Evolutionary conservation across 2,797 vertebrate genomes (phyloP), one percentile per base, ranked within the genome.

Genomic region (Macropodus opercularis): DNA sequence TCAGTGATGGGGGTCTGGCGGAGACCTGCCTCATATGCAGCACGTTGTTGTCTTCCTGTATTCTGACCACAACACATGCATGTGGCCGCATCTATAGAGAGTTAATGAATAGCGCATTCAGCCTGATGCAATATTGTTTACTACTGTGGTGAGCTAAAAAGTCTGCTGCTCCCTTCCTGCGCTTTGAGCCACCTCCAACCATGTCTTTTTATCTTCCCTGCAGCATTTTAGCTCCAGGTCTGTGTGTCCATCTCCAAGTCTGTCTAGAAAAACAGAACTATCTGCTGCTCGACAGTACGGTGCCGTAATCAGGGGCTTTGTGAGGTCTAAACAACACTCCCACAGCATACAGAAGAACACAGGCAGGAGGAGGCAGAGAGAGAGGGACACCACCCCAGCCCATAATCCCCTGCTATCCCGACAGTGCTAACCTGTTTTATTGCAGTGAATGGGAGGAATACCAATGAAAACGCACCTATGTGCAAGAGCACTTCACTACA

Each of bases 381-480:
- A 41, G 46, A 42, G 35, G 72, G 23, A 76, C 62, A 67, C 27
- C 65, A 68, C 59, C 73, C 62, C 66, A 44, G 68, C 63, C 42
- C 48, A 46, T 76, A 84, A 88, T 82, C 81, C 77, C 54, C 15
- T 2, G 40, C 70, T 67, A 72, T 85, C 64, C 82, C 70, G 59
- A 79, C 79, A 81, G 69, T n/a, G 0, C 52, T 49, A 83, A 80
- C 82, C 75, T 52, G 77, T 69, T 81, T 85, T 75, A 78, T 69
- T 46, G 60, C 49, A 35, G 60, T 31, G 64, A 82, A 77, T 68
- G 64, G 54, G 59, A 58, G 29, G 61, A 77, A 77, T 82, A 81
- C 43, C 43, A 55, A 81, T 77, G 56, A 57, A 72, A 58, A 65
- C 21, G 47, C 54, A 54, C 67, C 70, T 67, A n/a, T n/a, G 35